Evolutionary conservation across 2,113 vertebrate genomes (phyloP).

Genomic region (Mesembrinibis cayennensis): DNA sequence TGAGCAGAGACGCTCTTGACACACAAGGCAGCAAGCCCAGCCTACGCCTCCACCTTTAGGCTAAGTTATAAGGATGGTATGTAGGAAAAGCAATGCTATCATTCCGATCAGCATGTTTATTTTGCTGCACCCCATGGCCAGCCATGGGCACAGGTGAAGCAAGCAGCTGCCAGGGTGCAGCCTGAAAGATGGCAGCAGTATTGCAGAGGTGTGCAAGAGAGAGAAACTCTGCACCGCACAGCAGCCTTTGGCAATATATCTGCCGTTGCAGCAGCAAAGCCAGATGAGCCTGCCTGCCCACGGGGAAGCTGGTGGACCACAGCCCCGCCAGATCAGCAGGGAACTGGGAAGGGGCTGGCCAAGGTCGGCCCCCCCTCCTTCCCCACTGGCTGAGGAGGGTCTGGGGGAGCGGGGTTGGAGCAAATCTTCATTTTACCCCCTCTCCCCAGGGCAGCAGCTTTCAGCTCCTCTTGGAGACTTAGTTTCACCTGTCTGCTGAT

Average conservation of each 20-base stretch:
- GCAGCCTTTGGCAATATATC: fast-evolving
- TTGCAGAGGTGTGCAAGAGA: not conserved
- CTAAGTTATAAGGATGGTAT: not conserved
- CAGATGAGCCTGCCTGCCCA: not conserved
- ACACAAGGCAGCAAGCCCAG: not conserved
- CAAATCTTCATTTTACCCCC: not conserved
- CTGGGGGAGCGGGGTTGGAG: fast-evolving
- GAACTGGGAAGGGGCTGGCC: not conserved
- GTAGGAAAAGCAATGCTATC: not conserved
- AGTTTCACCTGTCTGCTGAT: not conserved
- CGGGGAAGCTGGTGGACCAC: not conserved
- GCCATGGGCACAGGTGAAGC: fast-evolving
- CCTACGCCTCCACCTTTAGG: not conserved
- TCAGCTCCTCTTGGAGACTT: not conserved
- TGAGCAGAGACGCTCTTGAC: not conserved
- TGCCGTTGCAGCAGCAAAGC: not conserved
- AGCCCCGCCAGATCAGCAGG: not conserved
- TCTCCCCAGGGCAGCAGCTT: not conserved
- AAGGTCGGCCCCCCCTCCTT: not conserved
- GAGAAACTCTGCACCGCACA: not conserved
- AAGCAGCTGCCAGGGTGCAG: not conserved
- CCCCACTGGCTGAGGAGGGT: not conserved
- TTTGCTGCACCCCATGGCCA: not conserved
- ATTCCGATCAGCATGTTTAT: not conserved
- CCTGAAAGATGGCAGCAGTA: not conserved